Evolutionary conservation across 2,888 invertebrate species (phyloP), one percentile per base, ranked within the genome.

Genomic region (Melikaiella ostensackeni): DNA sequence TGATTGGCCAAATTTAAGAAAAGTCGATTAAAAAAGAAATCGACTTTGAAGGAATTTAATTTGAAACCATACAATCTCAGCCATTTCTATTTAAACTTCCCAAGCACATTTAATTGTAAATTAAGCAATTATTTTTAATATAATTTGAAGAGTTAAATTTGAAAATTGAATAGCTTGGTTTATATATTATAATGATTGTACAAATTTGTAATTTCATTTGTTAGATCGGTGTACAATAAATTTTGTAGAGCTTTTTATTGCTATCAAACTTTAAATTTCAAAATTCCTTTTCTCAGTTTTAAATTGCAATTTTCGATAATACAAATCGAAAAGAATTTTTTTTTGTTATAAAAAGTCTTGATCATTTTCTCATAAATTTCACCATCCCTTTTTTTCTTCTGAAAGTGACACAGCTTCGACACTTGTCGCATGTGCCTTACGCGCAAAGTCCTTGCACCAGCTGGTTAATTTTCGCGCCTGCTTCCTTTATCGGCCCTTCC

Each of bases 381-480:
- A 50, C 30, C 30, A 50, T 70, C 19, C 27, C n/a, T 55, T 70
- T 70, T 50, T 30, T 30, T 27, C 42, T 35, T 21, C n/a, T 38
- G 13, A 46, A 46, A n/a, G 50, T 70, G 70, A 46, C 70, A 30
- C 50, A 70, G 42, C 70, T 70, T 70, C 30, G 46, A 50, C 70
- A 70, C 70, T 50, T 50, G 70, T 50, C 50, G 70, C 30, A 30
- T 70, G 50, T 50, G 46, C 70, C 70, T 70, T 70, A 50, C 50
- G 70, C 33, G 70, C 46, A 70, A 70, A 70, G 50, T 50, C 70
- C 70, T 70, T 50, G 70, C 70, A 70, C 70, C 70, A 70, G 42
- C 50, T 70, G 70, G 70, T 89, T 89, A 89, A 90, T 90, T 89
- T 90, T 90, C 88, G 87, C 84, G 84, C 81, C 83, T 83, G 85